A percentile compares a stretch with the other conserved stretches of the same genome.
phyloP scores from a whole-genome alignment of 2,888 invertebrate species.

The Parnassius mnemosyne region DNA sequence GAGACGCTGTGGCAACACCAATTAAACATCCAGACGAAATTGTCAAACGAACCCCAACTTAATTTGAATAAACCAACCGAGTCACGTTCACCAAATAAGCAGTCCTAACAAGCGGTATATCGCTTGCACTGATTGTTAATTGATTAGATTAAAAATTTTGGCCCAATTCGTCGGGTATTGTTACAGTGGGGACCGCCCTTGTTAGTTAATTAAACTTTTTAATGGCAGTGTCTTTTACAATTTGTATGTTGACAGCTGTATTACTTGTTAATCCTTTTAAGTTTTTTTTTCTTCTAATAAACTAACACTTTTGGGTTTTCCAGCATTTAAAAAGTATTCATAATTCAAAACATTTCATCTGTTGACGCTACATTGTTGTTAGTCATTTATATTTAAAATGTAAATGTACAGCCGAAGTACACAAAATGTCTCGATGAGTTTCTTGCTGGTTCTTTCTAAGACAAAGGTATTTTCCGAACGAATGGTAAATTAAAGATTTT shows the following conservation, averaged over 20 bases:
- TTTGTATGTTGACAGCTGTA: constrained; percentile 60
- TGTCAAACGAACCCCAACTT: constrained; percentile 63
- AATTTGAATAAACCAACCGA: constrained; percentile 69
- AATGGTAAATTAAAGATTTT: too few relatives aligned
- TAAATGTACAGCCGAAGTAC: too few relatives aligned
- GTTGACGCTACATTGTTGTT: background rate
- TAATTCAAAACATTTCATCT: too few relatives aligned
- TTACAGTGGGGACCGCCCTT: constrained; percentile 51
- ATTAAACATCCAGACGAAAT: constrained; percentile 68
- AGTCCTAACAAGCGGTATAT: constrained; percentile 78
- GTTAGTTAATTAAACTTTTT: constrained; percentile 67
- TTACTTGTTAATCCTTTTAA: constrained; percentile 41
- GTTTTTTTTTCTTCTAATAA: background rate
- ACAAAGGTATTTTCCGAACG: too few relatives aligned
- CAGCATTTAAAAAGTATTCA: too few relatives aligned
- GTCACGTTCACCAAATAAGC: constrained; percentile 78
- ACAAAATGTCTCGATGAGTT: too few relatives aligned
- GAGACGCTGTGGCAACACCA: constrained; percentile 56
- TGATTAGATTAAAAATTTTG: constrained; percentile 80
- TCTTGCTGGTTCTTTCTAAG: too few relatives aligned
- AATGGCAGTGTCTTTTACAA: constrained; percentile 74
- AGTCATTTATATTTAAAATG: background rate
- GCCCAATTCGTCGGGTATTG: constrained; percentile 70
- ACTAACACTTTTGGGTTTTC: too few relatives aligned
- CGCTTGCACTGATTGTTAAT: constrained; percentile 81